Percentiles rank a stretch among this genome's conserved stretches.
Conservation (phyloP, 2,113 vertebrate species). For the Nannobrachium achirus region DNA sequence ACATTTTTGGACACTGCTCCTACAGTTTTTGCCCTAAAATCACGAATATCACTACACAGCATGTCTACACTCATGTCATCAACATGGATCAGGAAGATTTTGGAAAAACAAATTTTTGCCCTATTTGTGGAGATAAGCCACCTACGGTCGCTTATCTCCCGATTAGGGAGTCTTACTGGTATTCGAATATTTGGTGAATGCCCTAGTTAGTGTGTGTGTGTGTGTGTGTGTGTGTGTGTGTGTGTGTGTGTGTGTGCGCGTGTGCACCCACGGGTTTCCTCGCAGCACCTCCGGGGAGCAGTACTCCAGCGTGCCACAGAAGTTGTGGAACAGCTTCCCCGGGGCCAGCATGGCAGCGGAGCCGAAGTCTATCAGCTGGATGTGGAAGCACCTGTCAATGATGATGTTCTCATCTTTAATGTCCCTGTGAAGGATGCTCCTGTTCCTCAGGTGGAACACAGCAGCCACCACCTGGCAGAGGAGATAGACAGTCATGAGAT, state of each 20-base stretch:
- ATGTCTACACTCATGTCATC: too few species aligned
- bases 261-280: conserved; percentile 87
- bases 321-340: conserved; percentile 87
- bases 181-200: too few species aligned
- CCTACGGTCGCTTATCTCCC: too few species aligned
- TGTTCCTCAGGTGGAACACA: conserved; percentile 85
- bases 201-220: too few species aligned
- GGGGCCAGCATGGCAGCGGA: conserved; percentile 87
- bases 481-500: not conserved
- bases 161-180: too few species aligned
- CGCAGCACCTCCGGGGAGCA: conserved; percentile 93
- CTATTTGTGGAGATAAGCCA: too few species aligned
- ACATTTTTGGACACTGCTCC: too few species aligned
- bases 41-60: too few species aligned
- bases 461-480: conserved; percentile 87
- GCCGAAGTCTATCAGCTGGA: conserved; percentile 93
- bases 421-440: conserved; percentile 88
- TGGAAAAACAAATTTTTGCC: too few species aligned
- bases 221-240: not conserved
- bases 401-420: conserved; percentile 97
- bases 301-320: conserved; percentile 94
- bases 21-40: too few species aligned
- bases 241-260: not conserved
- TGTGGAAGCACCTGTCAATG: conserved; percentile 89
- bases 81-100: too few species aligned